Percentiles rank a stretch among this genome's conserved stretches.
Evolutionary conservation across 1,140 invertebrate genomes (phyloP).

Genomic region (Potamilus streckersoni): DNA sequence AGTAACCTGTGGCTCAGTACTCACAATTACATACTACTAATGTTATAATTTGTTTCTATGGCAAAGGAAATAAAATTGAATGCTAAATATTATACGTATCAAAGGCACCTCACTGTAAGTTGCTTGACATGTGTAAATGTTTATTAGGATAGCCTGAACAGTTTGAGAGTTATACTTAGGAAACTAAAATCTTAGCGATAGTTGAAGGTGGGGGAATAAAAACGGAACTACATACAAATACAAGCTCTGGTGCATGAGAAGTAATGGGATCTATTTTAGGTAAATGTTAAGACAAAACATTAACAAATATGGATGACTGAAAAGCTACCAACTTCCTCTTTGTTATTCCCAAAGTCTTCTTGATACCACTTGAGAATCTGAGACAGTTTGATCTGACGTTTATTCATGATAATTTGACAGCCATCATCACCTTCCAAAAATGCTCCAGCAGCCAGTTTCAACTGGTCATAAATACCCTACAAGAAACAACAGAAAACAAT

Average conservation of each 20-base stretch:
- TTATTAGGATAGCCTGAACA: too few species aligned
- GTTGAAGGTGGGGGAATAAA: too few species aligned
- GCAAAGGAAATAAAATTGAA: too few species aligned
- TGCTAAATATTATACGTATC: too few species aligned
- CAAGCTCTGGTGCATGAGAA: background rate
- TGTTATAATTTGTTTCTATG: too few species aligned
- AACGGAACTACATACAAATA: background rate
- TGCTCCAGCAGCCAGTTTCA: conserved; percentile 52
- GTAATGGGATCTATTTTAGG: background rate
- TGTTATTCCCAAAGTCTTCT: conserved; percentile 67
- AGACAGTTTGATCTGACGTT: conserved; percentile 61
- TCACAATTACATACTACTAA: too few species aligned
- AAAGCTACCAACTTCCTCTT: conserved; percentile 56
- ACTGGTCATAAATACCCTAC: conserved; percentile 52
- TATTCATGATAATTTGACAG: conserved; percentile 58
- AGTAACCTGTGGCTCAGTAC: too few species aligned
- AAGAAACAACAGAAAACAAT: background rate
- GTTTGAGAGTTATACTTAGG: too few species aligned
- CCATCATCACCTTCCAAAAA: conserved; percentile 65
- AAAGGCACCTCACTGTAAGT: too few species aligned
- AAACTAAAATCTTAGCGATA: too few species aligned
- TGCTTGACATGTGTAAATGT: too few species aligned
- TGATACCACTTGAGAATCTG: conserved; percentile 69
- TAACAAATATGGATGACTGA: background rate
- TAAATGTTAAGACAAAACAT: background rate